phyloP scores from a whole-genome alignment of 1,140 invertebrate genomes.

The Pseudoatta argentina region DNA sequence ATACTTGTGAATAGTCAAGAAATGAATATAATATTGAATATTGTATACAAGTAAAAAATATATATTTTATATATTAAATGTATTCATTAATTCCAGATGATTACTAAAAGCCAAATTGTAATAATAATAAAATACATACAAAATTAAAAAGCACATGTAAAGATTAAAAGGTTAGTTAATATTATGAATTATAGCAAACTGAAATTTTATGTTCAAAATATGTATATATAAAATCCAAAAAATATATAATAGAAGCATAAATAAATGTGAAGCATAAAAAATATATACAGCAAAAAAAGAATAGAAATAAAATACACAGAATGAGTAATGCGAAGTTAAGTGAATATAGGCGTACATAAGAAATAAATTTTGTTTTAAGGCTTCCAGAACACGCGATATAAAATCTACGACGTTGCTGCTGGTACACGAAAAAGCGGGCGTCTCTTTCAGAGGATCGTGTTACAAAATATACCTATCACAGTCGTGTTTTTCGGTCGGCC shows the following conservation, averaged over 20 bases:
- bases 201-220: too few relatives aligned
- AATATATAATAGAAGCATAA: not conserved
- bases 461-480: slow-evolving; percentile 39
- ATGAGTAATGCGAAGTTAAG: not conserved
- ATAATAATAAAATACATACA: not conserved
- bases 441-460: slow-evolving; percentile 18
- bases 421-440: slow-evolving; percentile 5
- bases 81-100: not conserved
- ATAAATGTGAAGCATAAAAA: not conserved
- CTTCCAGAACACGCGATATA: not conserved
- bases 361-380: not conserved
- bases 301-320: not conserved
- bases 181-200: too few relatives aligned
- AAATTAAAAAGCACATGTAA: not conserved
- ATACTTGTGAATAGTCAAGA: slow-evolving; percentile 25
- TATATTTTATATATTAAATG: not conserved
- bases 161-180: too few relatives aligned
- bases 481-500: not conserved
- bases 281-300: not conserved
- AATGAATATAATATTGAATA: slow-evolving; percentile 46
- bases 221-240: too few relatives aligned
- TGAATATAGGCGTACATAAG: too few relatives aligned
- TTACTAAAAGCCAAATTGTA: not conserved
- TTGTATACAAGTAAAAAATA: slow-evolving; percentile 12
- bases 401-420: slow-evolving; percentile 13